Evolutionary conservation across 2,113 vertebrate species (phyloP).

Genomic region (Nansenia antarctica): DNA sequence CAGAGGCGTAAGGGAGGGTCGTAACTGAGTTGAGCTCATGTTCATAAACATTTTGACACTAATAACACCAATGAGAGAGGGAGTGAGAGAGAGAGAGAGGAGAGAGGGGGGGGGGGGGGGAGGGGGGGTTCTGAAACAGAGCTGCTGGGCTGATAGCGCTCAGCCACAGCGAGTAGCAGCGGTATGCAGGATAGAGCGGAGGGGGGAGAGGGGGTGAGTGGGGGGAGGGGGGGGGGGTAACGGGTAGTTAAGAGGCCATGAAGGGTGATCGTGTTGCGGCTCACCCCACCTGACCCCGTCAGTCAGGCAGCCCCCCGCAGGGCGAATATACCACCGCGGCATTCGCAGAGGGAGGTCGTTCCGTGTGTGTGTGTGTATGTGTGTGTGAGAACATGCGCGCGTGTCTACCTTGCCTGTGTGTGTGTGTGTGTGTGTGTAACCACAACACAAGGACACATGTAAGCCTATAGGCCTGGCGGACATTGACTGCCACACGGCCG

Average conservation of each 20-base stretch:
- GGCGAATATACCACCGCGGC: slow-evolving; percentile 25
- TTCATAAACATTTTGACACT: background rate
- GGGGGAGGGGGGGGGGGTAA: background rate
- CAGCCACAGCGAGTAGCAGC: background rate
- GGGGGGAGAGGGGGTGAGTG: background rate
- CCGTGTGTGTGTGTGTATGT: too few relatives aligned
- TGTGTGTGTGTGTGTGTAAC: too few relatives aligned
- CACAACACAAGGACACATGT: background rate
- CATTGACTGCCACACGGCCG: background rate
- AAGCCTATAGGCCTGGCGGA: slow-evolving; percentile 14
- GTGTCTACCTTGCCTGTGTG: too few relatives aligned
- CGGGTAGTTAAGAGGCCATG: slow-evolving; percentile 7
- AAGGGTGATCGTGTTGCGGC: slow-evolving; percentile 54
- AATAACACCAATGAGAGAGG: too few relatives aligned
- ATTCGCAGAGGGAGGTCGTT: background rate
- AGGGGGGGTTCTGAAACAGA: slow-evolving; percentile 9
- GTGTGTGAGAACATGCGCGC: too few relatives aligned
- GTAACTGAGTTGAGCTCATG: background rate
- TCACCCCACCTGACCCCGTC: slow-evolving; percentile 57
- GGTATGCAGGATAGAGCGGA: background rate
- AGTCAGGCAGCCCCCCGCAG: too few relatives aligned
- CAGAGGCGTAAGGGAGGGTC: background rate
- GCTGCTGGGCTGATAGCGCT: background rate
- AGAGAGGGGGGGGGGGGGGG: slow-evolving; percentile 8
- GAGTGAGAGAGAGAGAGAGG: too few relatives aligned